Evolutionary conservation across 2,113 vertebrate species (phyloP), one percentile per base, ranked within the genome.

Genomic region (Sinocyclocheilus rhinocerous): DNA sequence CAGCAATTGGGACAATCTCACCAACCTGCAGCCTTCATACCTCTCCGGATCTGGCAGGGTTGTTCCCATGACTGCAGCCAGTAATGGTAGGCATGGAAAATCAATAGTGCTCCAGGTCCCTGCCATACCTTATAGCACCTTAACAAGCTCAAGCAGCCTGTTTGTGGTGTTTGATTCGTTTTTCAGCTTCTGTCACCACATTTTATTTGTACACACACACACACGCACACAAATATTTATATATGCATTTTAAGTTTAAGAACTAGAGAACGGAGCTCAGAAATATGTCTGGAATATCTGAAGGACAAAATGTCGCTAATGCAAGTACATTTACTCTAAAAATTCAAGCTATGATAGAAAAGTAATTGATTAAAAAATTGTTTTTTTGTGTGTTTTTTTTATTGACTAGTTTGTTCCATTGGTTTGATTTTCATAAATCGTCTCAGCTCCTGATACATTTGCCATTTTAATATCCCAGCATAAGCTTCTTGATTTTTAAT

Each of bases 11-110:
- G 75, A 85, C 67, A 80, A 48, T 20, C 26, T 65, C 59, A 36
- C 22, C 73, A 83, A 61, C 82, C 73, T 85, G 16, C 86, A 83
- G 86, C 88, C 88, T 86, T 87, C 84, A 86, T 84, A 80, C 72
- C 42, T 55, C 24, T 26, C 7, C 26, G 59, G 57, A 50, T 87
- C 75, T 80, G 69, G 67, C 33, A 83, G 70, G 57, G 45, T 61
- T 87, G 59, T 20, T 83, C 52, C 42, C 65, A 50, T 84, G 45
- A 86, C 78, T 85, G 80, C 79, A 83, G 52, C 72, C 69, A 75
- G 77, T 20, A 59, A 24, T 5, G 39, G 45, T 39, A 79, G 26
- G n/a, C 65, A 73, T 50, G 79, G 20, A 45, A 83, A 86, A 88
- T 84, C 81, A 84, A 86, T 88, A 80, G 20, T 72, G 73, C 75